Evolutionary conservation across 2,888 invertebrate species (phyloP).

Genomic region (Eledona agricola): DNA sequence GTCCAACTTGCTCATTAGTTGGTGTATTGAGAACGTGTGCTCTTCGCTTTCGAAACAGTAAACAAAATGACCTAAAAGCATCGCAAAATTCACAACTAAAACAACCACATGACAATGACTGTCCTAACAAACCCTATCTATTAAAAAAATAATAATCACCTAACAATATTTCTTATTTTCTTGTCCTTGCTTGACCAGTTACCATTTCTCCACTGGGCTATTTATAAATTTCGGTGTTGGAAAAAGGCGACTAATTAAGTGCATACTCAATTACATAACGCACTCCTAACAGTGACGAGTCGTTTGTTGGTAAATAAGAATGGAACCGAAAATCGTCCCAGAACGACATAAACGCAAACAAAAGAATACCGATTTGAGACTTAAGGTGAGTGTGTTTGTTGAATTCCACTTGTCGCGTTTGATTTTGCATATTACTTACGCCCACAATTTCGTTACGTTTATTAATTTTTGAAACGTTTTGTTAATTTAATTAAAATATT

Average conservation of each 20-base stretch:
- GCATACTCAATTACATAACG: conserved; percentile 19
- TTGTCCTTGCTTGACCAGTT: conserved; percentile 22
- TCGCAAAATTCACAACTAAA: conserved; percentile 21
- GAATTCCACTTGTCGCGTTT: conserved; percentile 9
- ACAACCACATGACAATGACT: conserved; percentile 15
- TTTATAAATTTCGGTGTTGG: conserved; percentile 37
- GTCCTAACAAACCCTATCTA: conserved; percentile 16
- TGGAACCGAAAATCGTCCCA: conserved; percentile 45
- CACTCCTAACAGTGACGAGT: conserved; percentile 8
- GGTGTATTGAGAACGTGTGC: conserved; percentile 30
- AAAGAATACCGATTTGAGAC: conserved; percentile 42
- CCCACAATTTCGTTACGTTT: no score
- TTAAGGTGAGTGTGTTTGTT: conserved; percentile 40
- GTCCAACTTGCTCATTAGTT: conserved; percentile 19
- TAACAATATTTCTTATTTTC: conserved; percentile 25
- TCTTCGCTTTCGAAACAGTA: conserved; percentile 34
- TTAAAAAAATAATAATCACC: conserved; percentile 8
- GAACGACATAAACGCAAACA: conserved; percentile 45
- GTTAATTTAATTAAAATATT: neutral
- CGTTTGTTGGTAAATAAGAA: conserved; percentile 26
- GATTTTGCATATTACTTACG: no score
- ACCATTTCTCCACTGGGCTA: conserved; percentile 38
- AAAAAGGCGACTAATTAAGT: conserved; percentile 24
- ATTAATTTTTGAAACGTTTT: conserved; percentile 2
- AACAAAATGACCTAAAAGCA: conserved; percentile 40